phyloP scores from a whole-genome alignment of 2,113 vertebrate genomes.

The Callocephalon fimbriatum region DNA sequence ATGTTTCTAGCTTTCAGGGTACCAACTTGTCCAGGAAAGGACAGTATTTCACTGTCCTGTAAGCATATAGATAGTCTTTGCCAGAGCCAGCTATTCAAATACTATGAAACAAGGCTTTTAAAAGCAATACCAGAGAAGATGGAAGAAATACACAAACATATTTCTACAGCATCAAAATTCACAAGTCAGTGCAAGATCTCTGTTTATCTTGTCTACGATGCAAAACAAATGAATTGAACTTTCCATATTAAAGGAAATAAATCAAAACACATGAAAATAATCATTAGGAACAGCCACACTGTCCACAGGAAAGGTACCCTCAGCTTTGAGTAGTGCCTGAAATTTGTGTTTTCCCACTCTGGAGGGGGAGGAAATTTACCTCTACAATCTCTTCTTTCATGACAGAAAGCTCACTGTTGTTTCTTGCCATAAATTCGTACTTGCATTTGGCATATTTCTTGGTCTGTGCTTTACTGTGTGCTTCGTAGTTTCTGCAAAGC shows the following conservation, averaged over 20 bases:
- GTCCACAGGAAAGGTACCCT: background rate
- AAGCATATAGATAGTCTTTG: background rate
- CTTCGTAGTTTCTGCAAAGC: slow-evolving; percentile 82
- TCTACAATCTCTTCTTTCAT: slow-evolving; percentile 92
- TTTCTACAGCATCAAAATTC: background rate
- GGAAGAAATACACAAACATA: background rate
- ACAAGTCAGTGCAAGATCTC: background rate
- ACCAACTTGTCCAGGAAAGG: background rate
- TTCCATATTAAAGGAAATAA: background rate
- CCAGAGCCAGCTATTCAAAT: background rate
- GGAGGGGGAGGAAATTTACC: slow-evolving; percentile 70
- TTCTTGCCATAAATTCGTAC: slow-evolving; percentile 94
- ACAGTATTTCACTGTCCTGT: background rate
- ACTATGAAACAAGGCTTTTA: background rate
- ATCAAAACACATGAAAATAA: background rate
- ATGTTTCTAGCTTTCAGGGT: background rate
- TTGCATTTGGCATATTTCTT: slow-evolving; percentile 92
- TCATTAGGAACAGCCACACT: background rate
- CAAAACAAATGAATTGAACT: background rate
- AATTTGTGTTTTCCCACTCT: background rate
- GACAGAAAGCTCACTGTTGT: slow-evolving; percentile 93
- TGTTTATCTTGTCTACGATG: fast-evolving
- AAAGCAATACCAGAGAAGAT: background rate
- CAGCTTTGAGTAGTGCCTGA: background rate
- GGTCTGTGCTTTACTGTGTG: slow-evolving; percentile 70